Percentiles rank a stretch among this genome's conserved stretches.
phyloP scores from a whole-genome alignment of 2,113 vertebrate species.

The Triplophysa rosa region DNA sequence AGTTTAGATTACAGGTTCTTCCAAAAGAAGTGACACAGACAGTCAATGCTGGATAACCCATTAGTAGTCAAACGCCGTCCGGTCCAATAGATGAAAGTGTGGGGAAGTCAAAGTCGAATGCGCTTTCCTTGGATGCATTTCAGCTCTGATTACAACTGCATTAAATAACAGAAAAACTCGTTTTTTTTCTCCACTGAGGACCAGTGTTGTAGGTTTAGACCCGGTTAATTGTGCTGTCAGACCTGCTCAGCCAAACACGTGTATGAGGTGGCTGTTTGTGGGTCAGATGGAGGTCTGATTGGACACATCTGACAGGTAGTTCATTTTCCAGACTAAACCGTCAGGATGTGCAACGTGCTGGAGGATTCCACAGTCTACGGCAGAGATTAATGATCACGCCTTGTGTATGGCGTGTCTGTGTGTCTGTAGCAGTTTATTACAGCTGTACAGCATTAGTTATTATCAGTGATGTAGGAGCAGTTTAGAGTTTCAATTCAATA shows the following conservation, averaged over 20 bases:
- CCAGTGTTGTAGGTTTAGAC: constrained; percentile 26
- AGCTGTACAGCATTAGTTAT: background rate
- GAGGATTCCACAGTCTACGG: background rate
- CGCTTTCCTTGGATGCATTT: constrained; percentile 9
- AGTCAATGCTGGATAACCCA: background rate
- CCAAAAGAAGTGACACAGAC: constrained; percentile 4
- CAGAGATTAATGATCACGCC: constrained; percentile 36
- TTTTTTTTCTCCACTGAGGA: background rate
- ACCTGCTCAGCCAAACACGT: constrained; percentile 41
- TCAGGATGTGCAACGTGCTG: constrained; percentile 3
- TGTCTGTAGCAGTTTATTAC: background rate
- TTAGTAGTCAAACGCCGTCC: background rate
- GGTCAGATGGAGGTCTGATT: constrained; percentile 69
- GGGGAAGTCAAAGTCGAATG: constrained; percentile 6
- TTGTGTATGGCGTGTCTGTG: constrained; percentile 29
- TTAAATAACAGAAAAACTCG: constrained; percentile 1
- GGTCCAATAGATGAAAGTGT: background rate
- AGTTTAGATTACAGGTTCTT: constrained; percentile 24
- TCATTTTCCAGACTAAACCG: constrained; percentile 64
- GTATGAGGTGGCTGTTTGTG: constrained; percentile 54
- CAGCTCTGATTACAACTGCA: constrained; percentile 13
- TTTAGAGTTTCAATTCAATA: background rate
- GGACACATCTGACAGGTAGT: constrained; percentile 68
- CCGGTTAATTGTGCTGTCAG: constrained; percentile 75
- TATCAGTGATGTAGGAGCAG: background rate